phyloP scores from a whole-genome alignment of 2,113 vertebrate species.

The Saiga tatarica region DNA sequence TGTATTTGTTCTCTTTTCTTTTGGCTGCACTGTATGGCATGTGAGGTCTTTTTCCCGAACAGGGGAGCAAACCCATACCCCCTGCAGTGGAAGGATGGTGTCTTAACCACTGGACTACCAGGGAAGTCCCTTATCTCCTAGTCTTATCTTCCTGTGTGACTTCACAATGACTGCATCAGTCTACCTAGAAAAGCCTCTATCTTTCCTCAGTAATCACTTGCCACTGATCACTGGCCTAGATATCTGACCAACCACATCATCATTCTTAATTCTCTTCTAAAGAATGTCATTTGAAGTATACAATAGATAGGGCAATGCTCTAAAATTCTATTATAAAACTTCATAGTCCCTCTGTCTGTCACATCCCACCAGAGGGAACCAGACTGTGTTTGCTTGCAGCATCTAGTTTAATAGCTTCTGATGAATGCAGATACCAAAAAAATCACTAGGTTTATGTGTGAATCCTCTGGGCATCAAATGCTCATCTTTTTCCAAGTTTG shows the following conservation, averaged over 20 bases:
- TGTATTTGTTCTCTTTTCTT: background rate
- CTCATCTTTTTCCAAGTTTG: background rate
- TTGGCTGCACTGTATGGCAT: background rate
- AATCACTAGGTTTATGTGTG: conserved; percentile 1
- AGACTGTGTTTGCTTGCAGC: background rate
- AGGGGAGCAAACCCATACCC: background rate
- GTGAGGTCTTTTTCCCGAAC: background rate
- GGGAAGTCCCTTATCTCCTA: background rate
- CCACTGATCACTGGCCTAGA: background rate
- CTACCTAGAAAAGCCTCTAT: background rate
- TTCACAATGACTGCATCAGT: background rate
- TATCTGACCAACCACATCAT: background rate
- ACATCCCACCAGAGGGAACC: background rate
- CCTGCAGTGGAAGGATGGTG: background rate
- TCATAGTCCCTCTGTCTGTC: background rate
- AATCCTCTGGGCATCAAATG: conserved; percentile 6
- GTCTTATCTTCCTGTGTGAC: background rate
- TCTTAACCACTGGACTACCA: background rate
- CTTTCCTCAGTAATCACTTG: background rate
- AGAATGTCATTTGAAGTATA: background rate
- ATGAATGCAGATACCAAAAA: conserved; percentile 29
- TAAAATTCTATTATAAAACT: background rate
- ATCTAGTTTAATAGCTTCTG: background rate
- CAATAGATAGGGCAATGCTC: background rate
- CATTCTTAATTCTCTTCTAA: background rate